Evolutionary conservation across 53 echinoderm and acorn worm species (phyloP).

Genomic region (Pentamera pediparva): DNA sequence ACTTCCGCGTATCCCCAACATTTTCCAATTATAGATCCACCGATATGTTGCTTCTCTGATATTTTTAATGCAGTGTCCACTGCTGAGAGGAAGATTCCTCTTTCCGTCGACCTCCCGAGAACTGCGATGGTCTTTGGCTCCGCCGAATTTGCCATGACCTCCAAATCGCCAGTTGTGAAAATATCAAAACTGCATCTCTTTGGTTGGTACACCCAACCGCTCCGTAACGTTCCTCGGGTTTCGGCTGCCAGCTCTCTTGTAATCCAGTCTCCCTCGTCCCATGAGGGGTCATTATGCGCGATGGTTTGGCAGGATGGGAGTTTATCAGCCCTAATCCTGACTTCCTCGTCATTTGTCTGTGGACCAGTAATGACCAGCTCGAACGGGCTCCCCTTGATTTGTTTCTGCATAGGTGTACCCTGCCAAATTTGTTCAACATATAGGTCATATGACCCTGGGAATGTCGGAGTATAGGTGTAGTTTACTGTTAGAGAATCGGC

Average conservation of each 20-base stretch:
- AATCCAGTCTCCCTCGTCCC: not conserved
- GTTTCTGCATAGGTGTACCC: not conserved
- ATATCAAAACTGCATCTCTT: slow-evolving; percentile 1
- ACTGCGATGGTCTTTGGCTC: not conserved
- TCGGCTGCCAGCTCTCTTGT: not conserved
- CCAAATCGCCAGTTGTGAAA: not conserved
- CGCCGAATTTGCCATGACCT: not conserved
- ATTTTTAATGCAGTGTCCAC: not conserved
- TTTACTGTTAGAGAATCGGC: not conserved
- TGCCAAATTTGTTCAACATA: not conserved
- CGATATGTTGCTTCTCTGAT: not conserved
- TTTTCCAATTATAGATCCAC: not conserved
- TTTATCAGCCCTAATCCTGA: not conserved
- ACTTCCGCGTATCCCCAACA: slow-evolving; percentile 4
- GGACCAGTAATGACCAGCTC: not conserved
- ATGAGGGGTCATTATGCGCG: not conserved
- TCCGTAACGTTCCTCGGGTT: not conserved
- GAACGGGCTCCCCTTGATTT: slow-evolving; percentile 4
- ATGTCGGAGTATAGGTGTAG: not conserved
- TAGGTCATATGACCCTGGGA: not conserved
- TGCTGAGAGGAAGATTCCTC: not conserved
- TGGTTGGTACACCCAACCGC: not conserved
- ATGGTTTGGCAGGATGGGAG: slow-evolving; percentile 14
- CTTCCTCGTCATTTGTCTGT: not conserved
- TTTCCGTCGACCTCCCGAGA: not conserved